Base-by-base conservation (phyloP, 2,888 invertebrate species). In the Ochropacha duplaris region DNA sequence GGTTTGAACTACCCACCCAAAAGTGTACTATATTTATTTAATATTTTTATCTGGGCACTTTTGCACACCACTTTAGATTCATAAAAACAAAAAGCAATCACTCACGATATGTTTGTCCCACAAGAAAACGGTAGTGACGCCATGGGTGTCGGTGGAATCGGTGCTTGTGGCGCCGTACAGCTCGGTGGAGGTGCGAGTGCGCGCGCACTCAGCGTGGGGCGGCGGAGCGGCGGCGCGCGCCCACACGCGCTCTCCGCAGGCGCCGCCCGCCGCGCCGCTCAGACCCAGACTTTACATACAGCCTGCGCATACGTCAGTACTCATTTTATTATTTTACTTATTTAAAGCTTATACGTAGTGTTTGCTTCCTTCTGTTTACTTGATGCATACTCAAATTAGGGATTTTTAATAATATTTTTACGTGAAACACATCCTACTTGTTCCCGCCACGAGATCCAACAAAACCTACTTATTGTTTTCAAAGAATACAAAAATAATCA, bases 131-230 rank as follows among this genome's bases (percentile, higher is more conserved):
- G 94, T 94, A 19, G 94, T 93, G 0, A 85, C 87, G 19, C 87
- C 94, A 0, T 92, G 93, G 74, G 79, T 94, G 49, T 88, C 87
- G 68, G 94, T 95, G 69, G 85, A 56, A 0, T 78, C 77, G 4
- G 75, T 64, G 12, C 79, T 84, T 51, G 89, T 95, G 54, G 81
- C 94, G 4, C 97, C 98, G 0, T 97, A 96, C 81, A 95, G 96
- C 9, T 87, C 92, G 16, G 83, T 98, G 57, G 95, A 95, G 58
- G 94, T 97, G 22, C 94, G 96, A 1, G 94, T 98, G 4, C 94
- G 96, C 36, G 96, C 98, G 1, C 96, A 95, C 79, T 97, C 98
- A 0, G 96, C 96, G 72, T 98, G 98, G 98, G 96, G 96, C 16
- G 94, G 95, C 2, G 96, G 97, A 0, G 88, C 94, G 1, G 94